A percentile compares a stretch with the other conserved stretches of the same genome.
Evolutionary conservation across 2,113 vertebrate genomes (phyloP).

Genomic region (Malurus cyaneus): DNA sequence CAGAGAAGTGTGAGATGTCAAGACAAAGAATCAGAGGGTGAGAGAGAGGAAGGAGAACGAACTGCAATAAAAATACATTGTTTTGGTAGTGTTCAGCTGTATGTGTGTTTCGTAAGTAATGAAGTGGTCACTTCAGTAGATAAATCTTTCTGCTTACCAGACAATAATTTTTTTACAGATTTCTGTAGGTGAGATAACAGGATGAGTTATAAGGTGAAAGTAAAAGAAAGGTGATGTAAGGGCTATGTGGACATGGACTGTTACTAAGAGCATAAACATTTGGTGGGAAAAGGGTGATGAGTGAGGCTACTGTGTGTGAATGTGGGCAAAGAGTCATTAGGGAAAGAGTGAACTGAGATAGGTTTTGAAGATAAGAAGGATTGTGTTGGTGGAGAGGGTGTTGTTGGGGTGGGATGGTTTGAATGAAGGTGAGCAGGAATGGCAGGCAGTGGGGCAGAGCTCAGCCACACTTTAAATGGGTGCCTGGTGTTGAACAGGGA

Average conservation of each 20-base stretch:
- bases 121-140: background rate
- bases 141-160: background rate
- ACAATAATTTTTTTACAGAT: background rate
- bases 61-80: background rate
- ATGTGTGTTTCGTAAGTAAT: background rate
- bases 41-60: background rate
- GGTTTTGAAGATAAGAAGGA: background rate
- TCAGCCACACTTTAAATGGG: background rate
- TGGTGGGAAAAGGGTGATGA: background rate
- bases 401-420: background rate
- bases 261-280: background rate
- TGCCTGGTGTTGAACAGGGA: background rate
- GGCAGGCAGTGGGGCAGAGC: background rate
- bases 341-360: background rate
- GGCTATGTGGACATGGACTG: background rate
- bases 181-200: background rate
- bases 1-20: background rate
- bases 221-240: background rate
- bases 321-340: accelerated
- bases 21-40: background rate
- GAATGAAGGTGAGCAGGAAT: background rate
- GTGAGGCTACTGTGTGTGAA: background rate
- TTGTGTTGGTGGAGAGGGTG: background rate
- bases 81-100: background rate
- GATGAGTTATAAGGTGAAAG: background rate